These are phyloP conservation scores for Casuarius casuarius DNA, from an alignment of 2,113 vertebrate genomes.

Conservation along the genomic window DNA sequence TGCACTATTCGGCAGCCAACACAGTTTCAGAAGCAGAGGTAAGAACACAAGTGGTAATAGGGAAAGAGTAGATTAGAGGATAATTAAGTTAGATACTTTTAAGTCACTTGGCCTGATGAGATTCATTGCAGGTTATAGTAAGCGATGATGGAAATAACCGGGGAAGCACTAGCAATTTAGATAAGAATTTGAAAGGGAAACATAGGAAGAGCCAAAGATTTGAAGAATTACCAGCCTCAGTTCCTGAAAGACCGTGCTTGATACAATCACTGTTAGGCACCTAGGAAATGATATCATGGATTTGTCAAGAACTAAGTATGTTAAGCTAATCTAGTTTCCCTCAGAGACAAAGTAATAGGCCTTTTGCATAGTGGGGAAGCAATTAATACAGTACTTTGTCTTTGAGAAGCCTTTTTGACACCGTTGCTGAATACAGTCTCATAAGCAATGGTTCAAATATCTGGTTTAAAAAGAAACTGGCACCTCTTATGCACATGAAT, in stretches of 20 bases:
- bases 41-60: accelerated
- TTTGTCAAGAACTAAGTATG: not conserved
- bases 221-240: not conserved
- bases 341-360: not conserved
- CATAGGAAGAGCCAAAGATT: not conserved
- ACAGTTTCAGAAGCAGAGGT: not conserved
- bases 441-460: not conserved
- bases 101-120: not conserved
- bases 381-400: not conserved
- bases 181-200: not conserved
- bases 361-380: not conserved
- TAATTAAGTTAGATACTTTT: not conserved
- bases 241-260: not conserved
- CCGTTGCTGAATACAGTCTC: not conserved
- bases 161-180: not conserved
- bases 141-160: not conserved
- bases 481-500: not conserved
- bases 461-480: not conserved
- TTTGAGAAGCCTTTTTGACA: not conserved
- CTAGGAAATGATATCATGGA: not conserved
- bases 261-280: not conserved
- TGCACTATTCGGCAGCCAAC: not conserved
- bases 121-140: not conserved
- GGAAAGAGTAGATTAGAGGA: not conserved
- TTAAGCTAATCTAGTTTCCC: not conserved